phyloP scores from a whole-genome alignment of 2,888 invertebrate species.

The Caenorhabditis wallacei region DNA sequence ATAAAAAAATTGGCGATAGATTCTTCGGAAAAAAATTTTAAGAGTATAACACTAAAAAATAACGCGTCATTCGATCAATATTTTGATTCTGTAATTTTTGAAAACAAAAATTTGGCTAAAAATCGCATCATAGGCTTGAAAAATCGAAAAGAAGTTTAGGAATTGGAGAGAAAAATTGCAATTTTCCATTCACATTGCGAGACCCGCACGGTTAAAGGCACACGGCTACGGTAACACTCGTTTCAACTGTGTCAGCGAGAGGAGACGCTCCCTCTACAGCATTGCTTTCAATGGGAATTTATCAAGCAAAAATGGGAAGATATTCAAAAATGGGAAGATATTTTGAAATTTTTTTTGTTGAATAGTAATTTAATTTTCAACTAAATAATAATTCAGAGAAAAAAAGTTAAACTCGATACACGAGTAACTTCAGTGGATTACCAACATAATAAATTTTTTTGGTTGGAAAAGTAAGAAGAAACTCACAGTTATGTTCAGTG shows the following conservation, averaged over 20 bases:
- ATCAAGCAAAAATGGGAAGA: too few relatives aligned
- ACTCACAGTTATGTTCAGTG: slow-evolving; percentile 27
- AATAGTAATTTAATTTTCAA: too few relatives aligned
- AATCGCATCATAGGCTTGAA: slow-evolving; percentile 34
- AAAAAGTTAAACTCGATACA: not conserved
- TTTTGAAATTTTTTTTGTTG: too few relatives aligned
- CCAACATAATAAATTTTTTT: too few relatives aligned
- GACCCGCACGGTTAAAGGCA: slow-evolving; percentile 30
- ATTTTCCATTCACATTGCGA: slow-evolving; percentile 23
- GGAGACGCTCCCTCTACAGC: too few relatives aligned
- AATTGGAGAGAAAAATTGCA: slow-evolving; percentile 41
- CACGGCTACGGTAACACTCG: slow-evolving; percentile 56
- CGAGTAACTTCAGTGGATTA: too few relatives aligned
- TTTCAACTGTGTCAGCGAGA: slow-evolving; percentile 30
- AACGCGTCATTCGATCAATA: not conserved
- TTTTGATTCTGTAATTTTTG: slow-evolving; percentile 11
- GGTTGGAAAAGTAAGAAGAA: too few relatives aligned
- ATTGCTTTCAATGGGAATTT: too few relatives aligned
- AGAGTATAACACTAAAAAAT: not conserved
- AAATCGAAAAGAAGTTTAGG: slow-evolving; percentile 58
- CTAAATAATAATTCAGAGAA: not conserved
- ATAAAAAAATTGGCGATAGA: not conserved
- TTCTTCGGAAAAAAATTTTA: slow-evolving; percentile 21
- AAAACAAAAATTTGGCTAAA: slow-evolving; percentile 34
- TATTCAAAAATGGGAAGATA: too few relatives aligned